Evolutionary conservation across 1,140 invertebrate genomes (phyloP).

Genomic region (Bombus terrestris): DNA sequence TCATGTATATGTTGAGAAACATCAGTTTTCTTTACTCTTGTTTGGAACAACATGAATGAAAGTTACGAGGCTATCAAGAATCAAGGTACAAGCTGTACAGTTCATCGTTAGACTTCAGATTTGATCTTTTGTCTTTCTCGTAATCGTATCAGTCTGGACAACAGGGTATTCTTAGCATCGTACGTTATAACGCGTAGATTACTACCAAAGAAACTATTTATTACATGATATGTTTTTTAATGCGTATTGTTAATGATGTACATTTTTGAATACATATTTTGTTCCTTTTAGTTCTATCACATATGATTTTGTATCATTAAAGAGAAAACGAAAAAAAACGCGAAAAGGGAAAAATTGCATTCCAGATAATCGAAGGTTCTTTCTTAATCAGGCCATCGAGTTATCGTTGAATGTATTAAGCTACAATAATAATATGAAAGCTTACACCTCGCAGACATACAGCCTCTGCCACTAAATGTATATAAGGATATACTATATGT

Average conservation of each 20-base stretch:
- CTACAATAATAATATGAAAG: conserved; percentile 69
- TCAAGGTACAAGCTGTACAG: neutral
- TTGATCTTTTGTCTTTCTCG: conserved; percentile 32
- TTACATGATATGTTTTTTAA: conserved; percentile 4
- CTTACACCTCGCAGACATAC: conserved; percentile 76
- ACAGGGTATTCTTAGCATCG: conserved; percentile 68
- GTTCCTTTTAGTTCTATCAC: neutral
- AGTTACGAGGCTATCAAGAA: neutral
- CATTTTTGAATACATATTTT: neutral
- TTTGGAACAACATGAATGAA: neutral
- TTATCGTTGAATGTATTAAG: conserved; percentile 71
- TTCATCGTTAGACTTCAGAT: conserved; percentile 9
- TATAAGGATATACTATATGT: conserved; percentile 64
- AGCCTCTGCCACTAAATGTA: conserved; percentile 76
- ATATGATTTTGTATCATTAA: neutral
- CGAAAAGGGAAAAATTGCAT: neutral
- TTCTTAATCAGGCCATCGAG: conserved; percentile 77
- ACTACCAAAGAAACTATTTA: conserved; percentile 28
- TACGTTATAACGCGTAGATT: conserved; percentile 29
- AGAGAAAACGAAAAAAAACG: neutral
- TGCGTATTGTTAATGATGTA: neutral
- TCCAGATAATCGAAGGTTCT: conserved; percentile 54
- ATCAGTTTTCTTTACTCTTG: neutral
- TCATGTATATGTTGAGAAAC: neutral
- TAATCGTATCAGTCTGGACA: conserved; percentile 65